These are phyloP conservation scores for Cyphomyrus discorhynchus DNA, from an alignment of 2,113 vertebrate species.

Conservation along the genomic window DNA sequence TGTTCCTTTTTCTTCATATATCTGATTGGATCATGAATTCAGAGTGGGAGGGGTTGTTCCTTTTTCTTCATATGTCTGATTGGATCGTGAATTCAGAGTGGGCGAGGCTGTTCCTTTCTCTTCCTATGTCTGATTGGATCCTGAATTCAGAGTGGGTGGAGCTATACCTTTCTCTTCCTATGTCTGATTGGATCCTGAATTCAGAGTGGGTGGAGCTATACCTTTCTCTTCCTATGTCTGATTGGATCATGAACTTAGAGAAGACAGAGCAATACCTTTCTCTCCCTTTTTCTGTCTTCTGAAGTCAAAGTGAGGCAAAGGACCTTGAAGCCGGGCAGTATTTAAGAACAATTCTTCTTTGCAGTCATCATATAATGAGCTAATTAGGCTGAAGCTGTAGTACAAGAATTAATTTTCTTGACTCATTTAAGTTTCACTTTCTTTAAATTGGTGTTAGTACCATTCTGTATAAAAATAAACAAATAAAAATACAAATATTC, in stretches of 20 bases:
- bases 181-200: not conserved
- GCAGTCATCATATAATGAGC: not conserved
- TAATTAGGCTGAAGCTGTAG: not conserved
- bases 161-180: not conserved
- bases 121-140: not conserved
- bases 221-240: not conserved
- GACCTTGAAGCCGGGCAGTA: not conserved
- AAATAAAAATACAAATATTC: not conserved
- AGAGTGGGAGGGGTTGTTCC: not conserved
- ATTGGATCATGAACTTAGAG: not conserved
- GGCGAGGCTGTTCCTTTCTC: not conserved
- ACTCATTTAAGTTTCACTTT: not conserved
- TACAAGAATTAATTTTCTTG: not conserved
- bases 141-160: not conserved
- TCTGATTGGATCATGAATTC: not conserved
- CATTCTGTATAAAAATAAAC: not conserved
- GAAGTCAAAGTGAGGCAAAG: not conserved
- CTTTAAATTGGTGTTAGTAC: not conserved
- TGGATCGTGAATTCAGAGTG: not conserved
- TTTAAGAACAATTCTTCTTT: conserved; percentile 1
- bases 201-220: not conserved
- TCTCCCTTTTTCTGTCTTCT: not conserved
- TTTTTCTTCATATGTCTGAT: not conserved
- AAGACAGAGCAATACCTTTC: not conserved
- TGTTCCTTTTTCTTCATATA: not conserved